Evolutionary conservation across 2,888 invertebrate species (phyloP).

Genomic region (Athalia rosae): DNA sequence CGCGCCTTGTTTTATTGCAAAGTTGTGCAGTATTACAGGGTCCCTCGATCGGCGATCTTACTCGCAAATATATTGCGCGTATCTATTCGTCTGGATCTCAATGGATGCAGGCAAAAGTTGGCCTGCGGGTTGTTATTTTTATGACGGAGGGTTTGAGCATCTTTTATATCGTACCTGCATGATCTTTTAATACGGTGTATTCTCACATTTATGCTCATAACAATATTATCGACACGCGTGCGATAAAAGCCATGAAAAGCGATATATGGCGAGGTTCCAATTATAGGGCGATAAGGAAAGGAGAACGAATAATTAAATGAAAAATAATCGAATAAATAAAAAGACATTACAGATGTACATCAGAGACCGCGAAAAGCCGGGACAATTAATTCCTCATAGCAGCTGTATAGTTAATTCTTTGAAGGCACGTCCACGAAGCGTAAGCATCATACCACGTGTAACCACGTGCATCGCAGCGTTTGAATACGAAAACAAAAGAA

Average conservation of each 20-base stretch:
- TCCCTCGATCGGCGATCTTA: no score
- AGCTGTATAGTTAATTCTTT: neutral
- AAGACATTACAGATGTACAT: neutral
- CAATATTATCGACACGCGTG: neutral
- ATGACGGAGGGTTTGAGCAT: neutral
- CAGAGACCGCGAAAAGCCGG: neutral
- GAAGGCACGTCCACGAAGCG: no score
- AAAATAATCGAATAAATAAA: neutral
- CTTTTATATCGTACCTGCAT: neutral
- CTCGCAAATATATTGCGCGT: no score
- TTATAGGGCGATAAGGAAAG: constrained; percentile 27
- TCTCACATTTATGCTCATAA: neutral
- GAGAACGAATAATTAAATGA: neutral
- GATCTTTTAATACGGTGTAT: neutral
- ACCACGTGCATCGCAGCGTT: no score
- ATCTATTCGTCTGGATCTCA: no score
- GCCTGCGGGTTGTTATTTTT: neutral
- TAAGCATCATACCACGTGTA: no score
- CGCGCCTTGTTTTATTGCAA: no score
- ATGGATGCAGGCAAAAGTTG: neutral
- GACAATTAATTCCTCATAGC: constrained; percentile 1
- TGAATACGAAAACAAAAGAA: no score
- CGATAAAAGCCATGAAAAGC: constrained; percentile 12
- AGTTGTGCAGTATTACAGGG: no score
- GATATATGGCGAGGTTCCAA: constrained; percentile 6